These are phyloP conservation scores for Drosophila tsacasi DNA, from an alignment of 1,140 invertebrate species.

Conservation along the genomic window DNA sequence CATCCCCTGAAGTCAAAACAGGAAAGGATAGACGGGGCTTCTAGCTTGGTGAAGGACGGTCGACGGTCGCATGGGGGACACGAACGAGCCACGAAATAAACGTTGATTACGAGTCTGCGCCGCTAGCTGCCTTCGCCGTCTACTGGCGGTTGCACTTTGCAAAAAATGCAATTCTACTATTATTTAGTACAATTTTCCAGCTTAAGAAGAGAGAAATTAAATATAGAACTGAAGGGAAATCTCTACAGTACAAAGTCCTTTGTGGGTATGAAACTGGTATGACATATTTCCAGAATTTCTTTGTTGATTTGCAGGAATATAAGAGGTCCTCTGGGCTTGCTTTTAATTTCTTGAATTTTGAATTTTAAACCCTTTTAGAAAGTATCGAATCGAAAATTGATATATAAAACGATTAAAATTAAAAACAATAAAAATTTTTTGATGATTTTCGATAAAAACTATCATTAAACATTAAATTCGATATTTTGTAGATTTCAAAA, in stretches of 20 bases:
- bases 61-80: conserved; percentile 68
- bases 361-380: background rate
- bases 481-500: background rate
- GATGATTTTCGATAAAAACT: too few species aligned
- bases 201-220: background rate
- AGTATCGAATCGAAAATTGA: too few species aligned
- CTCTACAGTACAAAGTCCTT: background rate
- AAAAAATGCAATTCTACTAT: background rate
- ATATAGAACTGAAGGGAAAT: background rate
- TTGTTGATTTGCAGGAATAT: background rate
- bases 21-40: conserved; percentile 68
- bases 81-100: conserved; percentile 68
- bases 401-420: too few species aligned
- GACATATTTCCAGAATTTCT: fast-evolving
- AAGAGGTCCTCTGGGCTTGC: background rate
- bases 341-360: background rate
- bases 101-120: conserved; percentile 75
- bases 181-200: background rate
- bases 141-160: conserved; percentile 18
- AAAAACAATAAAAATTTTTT: too few species aligned
- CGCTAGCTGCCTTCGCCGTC: conserved; percentile 50
- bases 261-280: background rate
- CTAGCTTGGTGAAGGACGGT: conserved; percentile 76
- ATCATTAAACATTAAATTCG: too few species aligned
- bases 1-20: conserved; percentile 60